Conservation (phyloP, 2,888 invertebrate species). For the Megamerina dolium region DNA sequence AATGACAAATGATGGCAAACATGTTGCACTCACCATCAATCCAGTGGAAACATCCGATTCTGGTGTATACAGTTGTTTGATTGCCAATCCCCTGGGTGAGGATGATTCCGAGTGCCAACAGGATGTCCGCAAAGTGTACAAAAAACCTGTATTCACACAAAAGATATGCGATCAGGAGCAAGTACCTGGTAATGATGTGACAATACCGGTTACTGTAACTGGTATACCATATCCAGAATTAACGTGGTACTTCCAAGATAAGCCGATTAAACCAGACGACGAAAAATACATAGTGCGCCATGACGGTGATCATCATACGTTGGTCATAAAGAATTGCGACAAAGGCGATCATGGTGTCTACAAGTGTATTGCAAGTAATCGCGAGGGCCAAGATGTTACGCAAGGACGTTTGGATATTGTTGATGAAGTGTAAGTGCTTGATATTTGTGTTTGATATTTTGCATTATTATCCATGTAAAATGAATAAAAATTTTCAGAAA, state of each 20-base stretch:
- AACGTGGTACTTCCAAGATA: slow-evolving; percentile 80
- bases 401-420: slow-evolving; percentile 71
- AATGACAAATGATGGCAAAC: slow-evolving; percentile 77
- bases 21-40: slow-evolving; percentile 68
- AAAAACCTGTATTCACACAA: slow-evolving; percentile 74
- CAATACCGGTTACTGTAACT: slow-evolving; percentile 72
- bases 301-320: slow-evolving; percentile 73
- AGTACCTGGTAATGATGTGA: slow-evolving; percentile 72
- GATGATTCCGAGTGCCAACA: slow-evolving; percentile 64
- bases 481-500: too few species aligned
- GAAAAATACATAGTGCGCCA: slow-evolving; percentile 69
- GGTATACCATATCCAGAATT: slow-evolving; percentile 81
- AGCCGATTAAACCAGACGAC: slow-evolving; percentile 60
- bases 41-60: slow-evolving; percentile 66
- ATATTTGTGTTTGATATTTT: too few species aligned
- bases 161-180: slow-evolving; percentile 55
- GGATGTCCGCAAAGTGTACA: slow-evolving; percentile 72
- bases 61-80: slow-evolving; percentile 69
- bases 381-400: slow-evolving; percentile 72
- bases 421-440: slow-evolving; percentile 76
- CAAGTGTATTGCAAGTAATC: slow-evolving; percentile 71
- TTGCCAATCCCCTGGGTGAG: slow-evolving; percentile 72
- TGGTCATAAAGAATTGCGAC: slow-evolving; percentile 66
- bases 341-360: slow-evolving; percentile 67
- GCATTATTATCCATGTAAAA: too few species aligned